A percentile compares a stretch with the other conserved stretches of the same genome.
phyloP scores from a whole-genome alignment of 2,797 vertebrate species.

The Catamblyrhynchus diadema region DNA sequence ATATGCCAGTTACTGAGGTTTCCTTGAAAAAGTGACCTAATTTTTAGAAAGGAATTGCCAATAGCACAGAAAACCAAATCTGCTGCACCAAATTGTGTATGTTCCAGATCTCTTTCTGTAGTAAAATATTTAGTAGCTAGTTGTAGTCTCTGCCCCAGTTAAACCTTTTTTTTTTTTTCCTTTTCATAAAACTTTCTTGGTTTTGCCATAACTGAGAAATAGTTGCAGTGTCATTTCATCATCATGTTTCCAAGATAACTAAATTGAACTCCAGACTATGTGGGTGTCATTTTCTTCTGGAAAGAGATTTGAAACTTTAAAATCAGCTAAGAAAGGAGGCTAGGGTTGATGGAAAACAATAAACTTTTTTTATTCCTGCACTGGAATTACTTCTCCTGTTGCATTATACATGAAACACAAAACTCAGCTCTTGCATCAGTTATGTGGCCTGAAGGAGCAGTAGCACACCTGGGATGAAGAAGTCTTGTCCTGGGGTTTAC shows the following conservation, averaged over 20 bases:
- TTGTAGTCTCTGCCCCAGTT: background rate
- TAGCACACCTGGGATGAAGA: background rate
- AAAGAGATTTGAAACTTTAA: background rate
- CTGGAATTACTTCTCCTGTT: background rate
- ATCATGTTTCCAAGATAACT: background rate
- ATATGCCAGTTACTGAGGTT: background rate
- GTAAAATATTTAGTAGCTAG: constrained; percentile 22
- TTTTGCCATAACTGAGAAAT: background rate
- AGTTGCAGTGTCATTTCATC: background rate
- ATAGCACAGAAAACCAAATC: background rate
- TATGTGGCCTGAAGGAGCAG: background rate
- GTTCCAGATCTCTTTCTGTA: background rate
- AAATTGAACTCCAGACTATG: background rate
- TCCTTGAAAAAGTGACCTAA: background rate
- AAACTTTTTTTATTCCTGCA: background rate
- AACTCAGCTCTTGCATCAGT: background rate
- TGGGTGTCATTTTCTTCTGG: background rate
- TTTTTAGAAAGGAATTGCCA: background rate
- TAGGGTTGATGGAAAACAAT: background rate
- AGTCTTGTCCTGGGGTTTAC: background rate
- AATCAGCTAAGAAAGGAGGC: background rate
- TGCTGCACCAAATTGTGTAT: background rate
- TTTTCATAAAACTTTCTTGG: background rate
- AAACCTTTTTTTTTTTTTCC: background rate
- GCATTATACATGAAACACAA: background rate